phyloP scores from a whole-genome alignment of 1,140 invertebrate species.

The Berghia stephanieae region DNA sequence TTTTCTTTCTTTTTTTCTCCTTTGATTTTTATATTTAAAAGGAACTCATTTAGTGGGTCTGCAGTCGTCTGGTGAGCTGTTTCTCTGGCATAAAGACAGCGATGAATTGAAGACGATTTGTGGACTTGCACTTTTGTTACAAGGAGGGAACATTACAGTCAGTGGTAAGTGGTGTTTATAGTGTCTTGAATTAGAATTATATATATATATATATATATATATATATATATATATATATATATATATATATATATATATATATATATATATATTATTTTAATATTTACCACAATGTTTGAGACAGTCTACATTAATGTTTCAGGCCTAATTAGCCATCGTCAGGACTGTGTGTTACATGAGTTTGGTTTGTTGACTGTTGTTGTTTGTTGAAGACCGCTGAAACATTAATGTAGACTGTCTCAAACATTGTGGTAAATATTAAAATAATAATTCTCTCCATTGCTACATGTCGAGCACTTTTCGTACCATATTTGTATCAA shows the following conservation, averaged over 20 bases:
- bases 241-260: not conserved
- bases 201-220: not conserved
- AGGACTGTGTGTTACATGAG: too few relatives aligned
- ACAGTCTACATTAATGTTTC: not conserved
- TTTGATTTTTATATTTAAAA: constrained; percentile 30
- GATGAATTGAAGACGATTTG: constrained; percentile 58
- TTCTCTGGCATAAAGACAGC: constrained; percentile 65
- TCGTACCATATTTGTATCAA: too few relatives aligned
- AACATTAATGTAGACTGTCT: too few relatives aligned
- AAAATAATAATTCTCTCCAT: too few relatives aligned
- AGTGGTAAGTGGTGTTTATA: constrained; percentile 19
- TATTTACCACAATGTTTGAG: not conserved
- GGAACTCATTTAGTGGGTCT: constrained; percentile 58
- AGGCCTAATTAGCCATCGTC: too few relatives aligned
- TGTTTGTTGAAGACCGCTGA: too few relatives aligned
- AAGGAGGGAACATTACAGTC: constrained; percentile 30
- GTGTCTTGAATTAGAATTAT: not conserved
- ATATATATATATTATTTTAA: not conserved
- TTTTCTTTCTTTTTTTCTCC: not conserved
- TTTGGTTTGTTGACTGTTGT: too few relatives aligned
- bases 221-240: not conserved
- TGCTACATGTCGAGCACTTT: too few relatives aligned
- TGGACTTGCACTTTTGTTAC: constrained; percentile 46
- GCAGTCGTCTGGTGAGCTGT: constrained; percentile 56
- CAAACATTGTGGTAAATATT: too few relatives aligned